These are phyloP conservation scores for Mystacides longicornis DNA, from an alignment of 2,888 invertebrate genomes.

Conservation along the genomic window DNA sequence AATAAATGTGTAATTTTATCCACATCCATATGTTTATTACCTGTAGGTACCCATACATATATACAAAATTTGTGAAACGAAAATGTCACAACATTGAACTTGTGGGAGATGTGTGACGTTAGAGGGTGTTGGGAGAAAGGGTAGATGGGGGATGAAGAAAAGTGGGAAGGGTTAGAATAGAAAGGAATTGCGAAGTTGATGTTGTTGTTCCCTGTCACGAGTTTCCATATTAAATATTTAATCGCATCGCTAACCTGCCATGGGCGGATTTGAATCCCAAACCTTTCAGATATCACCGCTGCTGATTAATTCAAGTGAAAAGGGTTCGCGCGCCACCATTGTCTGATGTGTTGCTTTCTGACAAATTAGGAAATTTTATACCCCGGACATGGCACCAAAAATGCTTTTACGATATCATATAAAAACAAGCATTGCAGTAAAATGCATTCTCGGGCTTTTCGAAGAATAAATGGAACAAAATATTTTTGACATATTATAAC, in stretches of 20 bases:
- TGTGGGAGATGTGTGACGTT: neutral
- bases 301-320: conserved; percentile 20
- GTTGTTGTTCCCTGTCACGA: conserved; percentile 14
- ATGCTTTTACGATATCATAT: too few relatives aligned
- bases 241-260: conserved; percentile 18
- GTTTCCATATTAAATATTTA: conserved; percentile 23
- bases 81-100: neutral
- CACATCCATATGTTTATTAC: too few relatives aligned
- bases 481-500: too few relatives aligned
- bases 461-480: too few relatives aligned
- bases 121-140: neutral
- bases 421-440: too few relatives aligned
- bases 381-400: too few relatives aligned
- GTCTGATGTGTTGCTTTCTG: too few relatives aligned
- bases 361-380: too few relatives aligned
- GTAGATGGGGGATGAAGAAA: neutral
- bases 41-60: too few relatives aligned
- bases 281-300: conserved; percentile 3
- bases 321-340: conserved; percentile 12
- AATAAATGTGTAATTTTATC: too few relatives aligned
- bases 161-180: neutral
- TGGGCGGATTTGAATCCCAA: conserved; percentile 5
- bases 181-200: neutral
- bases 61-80: neutral
- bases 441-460: too few relatives aligned